Evolutionary conservation across 2,888 invertebrate species (phyloP).

Genomic region (Drosophila multiciliata): DNA sequence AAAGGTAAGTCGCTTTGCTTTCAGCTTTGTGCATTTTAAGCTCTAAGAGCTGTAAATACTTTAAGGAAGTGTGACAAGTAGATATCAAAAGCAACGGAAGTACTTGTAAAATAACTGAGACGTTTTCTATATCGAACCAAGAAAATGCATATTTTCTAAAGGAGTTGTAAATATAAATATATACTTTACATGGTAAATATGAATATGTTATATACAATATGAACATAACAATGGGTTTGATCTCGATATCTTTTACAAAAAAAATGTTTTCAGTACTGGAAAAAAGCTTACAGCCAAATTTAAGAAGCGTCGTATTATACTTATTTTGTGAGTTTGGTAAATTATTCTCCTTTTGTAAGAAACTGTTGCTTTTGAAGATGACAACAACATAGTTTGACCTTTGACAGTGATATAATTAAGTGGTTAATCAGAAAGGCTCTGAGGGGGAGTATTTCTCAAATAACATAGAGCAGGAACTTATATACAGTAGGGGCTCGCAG

Average conservation of each 20-base stretch:
- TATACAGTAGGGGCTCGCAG: neutral
- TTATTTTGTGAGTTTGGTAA: too few species aligned
- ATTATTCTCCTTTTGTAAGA: neutral
- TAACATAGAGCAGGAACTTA: neutral
- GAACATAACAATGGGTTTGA: too few species aligned
- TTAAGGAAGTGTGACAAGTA: conserved; percentile 4
- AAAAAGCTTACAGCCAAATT: too few species aligned
- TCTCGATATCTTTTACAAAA: too few species aligned
- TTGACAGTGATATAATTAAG: too few species aligned
- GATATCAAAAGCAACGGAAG: conserved; percentile 33
- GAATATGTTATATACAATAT: neutral
- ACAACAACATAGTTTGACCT: too few species aligned
- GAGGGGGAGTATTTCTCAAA: neutral
- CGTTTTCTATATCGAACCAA: neutral
- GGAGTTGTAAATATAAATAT: neutral
- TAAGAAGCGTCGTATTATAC: too few species aligned
- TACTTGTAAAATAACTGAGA: neutral
- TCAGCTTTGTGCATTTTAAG: conserved; percentile 24
- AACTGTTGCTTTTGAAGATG: too few species aligned
- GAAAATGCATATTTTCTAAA: neutral
- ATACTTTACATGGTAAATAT: neutral
- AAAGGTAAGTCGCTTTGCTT: conserved; percentile 27
- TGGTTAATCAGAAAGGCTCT: neutral
- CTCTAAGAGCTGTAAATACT: conserved; percentile 31
- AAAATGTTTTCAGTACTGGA: too few species aligned